Conservation (phyloP, 2,113 vertebrate genomes). For the Dinomys branickii region DNA sequence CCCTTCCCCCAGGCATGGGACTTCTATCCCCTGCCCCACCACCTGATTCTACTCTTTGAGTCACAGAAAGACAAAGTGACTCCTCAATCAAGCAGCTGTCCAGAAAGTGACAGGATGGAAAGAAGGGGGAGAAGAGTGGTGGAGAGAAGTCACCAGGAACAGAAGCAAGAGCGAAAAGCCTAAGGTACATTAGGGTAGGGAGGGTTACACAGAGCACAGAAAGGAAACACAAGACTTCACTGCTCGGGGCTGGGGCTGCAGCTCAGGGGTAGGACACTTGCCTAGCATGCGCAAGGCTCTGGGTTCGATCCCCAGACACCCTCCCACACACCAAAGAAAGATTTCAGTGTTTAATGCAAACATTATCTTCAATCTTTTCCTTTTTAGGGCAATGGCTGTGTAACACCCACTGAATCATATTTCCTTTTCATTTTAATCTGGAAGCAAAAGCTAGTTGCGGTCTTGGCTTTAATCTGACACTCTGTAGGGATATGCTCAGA, state of each 20-base stretch:
- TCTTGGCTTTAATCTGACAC: neutral
- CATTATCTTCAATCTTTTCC: neutral
- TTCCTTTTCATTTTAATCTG: neutral
- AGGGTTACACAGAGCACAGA: neutral
- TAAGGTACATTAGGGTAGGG: fast-evolving
- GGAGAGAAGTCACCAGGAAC: neutral
- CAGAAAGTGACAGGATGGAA: neutral
- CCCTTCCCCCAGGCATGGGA: neutral
- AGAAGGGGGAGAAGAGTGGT: neutral
- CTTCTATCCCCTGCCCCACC: neutral
- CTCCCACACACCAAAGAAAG: neutral
- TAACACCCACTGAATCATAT: neutral
- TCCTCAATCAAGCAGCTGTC: neutral
- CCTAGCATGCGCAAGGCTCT: neutral
- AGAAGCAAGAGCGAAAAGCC: neutral
- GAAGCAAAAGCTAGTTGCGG: neutral
- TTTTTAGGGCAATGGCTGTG: neutral
- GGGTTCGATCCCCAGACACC: neutral
- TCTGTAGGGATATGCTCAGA: neutral
- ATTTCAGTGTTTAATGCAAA: neutral
- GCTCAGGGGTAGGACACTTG: neutral
- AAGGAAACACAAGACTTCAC: neutral
- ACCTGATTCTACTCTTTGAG: conserved; percentile 19
- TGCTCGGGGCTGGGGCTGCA: neutral
- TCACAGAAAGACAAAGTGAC: conserved; percentile 12